Evolutionary conservation across 2,797 vertebrate species (phyloP).

Genomic region (Chaetophractus vellerosus): DNA sequence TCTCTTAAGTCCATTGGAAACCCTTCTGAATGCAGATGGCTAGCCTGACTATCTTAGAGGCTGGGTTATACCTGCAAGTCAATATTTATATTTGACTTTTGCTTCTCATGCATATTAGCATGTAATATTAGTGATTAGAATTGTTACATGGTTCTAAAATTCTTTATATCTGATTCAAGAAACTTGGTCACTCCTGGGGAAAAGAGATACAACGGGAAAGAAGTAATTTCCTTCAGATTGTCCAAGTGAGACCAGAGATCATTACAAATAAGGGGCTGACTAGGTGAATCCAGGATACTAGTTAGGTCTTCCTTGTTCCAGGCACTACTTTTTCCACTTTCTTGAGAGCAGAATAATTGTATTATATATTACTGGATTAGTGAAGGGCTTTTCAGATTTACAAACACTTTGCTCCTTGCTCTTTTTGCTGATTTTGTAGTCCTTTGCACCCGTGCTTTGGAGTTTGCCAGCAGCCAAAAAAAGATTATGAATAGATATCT

Average conservation of each 20-base stretch:
- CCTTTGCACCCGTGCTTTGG: not conserved
- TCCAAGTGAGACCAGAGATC: not conserved
- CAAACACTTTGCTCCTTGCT: not conserved
- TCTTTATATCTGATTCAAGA: not conserved
- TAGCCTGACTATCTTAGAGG: not conserved
- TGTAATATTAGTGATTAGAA: not conserved
- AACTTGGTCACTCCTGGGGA: not conserved
- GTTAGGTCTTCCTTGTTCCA: not conserved
- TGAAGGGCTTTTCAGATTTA: not conserved
- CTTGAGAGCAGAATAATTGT: not conserved
- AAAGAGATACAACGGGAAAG: not conserved
- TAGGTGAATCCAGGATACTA: not conserved
- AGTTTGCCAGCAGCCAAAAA: not conserved
- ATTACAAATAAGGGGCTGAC: not conserved
- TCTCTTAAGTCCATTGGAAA: not conserved
- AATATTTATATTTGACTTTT: not conserved
- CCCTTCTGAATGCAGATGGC: not conserved
- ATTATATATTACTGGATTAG: not conserved
- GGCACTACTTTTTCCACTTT: not conserved
- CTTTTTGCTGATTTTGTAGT: not conserved
- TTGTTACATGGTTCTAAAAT: not conserved
- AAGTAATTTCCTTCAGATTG: constrained; percentile 16
- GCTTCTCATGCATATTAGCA: not conserved
- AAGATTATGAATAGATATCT: not conserved
- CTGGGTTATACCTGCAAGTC: not conserved